Evolutionary conservation across 2,797 vertebrate species (phyloP).

Genomic region (Emys orbicularis): DNA sequence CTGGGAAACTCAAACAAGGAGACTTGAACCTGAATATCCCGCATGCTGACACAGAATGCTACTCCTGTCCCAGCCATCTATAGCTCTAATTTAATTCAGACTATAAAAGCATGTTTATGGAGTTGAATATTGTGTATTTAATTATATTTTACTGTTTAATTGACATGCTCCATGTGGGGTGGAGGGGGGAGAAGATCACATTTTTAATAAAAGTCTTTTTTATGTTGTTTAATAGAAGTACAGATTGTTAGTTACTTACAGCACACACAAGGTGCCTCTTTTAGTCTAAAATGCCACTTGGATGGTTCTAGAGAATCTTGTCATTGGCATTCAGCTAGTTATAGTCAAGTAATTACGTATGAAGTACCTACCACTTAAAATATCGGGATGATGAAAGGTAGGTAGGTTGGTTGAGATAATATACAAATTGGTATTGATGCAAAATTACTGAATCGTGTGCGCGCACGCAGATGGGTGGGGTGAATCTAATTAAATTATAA

Average conservation of each 20-base stretch:
- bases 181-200: neutral
- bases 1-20: neutral
- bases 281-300: conserved; percentile 30
- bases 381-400: too few species aligned
- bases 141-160: neutral
- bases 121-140: conserved; percentile 2
- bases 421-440: neutral
- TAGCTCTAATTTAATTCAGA: neutral
- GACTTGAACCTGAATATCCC: neutral
- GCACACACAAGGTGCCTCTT: neutral
- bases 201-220: conserved; percentile 11
- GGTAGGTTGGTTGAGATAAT: neutral
- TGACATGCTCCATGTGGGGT: neutral
- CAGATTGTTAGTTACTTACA: conserved; percentile 20
- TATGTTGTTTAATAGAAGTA: conserved; percentile 20
- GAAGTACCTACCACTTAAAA: neutral
- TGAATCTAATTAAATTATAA: neutral
- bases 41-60: neutral
- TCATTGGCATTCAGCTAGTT: neutral
- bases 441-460: neutral
- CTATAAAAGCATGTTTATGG: neutral
- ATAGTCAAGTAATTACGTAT: conserved; percentile 3
- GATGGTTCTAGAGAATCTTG: conserved; percentile 23
- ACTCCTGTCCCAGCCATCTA: neutral
- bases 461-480: neutral